phyloP scores from a whole-genome alignment of 2,113 vertebrate genomes.

The Cheilinus undulatus region DNA sequence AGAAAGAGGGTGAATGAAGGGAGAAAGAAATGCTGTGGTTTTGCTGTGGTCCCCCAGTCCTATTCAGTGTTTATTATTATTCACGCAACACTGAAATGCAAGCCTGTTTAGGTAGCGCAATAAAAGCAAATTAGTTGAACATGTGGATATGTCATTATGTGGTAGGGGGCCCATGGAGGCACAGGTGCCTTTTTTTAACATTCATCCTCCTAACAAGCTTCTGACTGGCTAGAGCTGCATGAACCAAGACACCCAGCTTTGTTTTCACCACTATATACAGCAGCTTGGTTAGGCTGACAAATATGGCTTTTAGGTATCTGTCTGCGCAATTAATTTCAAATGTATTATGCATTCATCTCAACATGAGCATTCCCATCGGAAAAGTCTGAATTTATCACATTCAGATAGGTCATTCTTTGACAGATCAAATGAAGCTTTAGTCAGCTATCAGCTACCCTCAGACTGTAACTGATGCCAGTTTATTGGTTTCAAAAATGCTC shows the following conservation, averaged over 20 bases:
- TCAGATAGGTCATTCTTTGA: too few species aligned
- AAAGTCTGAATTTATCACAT: not conserved
- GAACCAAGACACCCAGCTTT: not conserved
- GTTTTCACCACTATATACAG: not conserved
- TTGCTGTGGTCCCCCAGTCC: slow-evolving; percentile 52
- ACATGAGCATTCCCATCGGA: not conserved
- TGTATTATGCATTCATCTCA: not conserved
- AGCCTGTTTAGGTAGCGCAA: slow-evolving; percentile 64
- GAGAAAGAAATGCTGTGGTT: slow-evolving; percentile 30
- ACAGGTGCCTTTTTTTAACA: slow-evolving; percentile 36
- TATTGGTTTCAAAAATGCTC: too few species aligned
- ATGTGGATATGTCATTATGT: slow-evolving; percentile 63
- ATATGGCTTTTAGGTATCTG: not conserved
- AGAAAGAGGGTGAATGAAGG: slow-evolving; percentile 23
- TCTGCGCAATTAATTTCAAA: too few species aligned
- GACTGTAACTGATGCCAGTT: too few species aligned
- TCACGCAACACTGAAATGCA: slow-evolving; percentile 61
- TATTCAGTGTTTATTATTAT: slow-evolving; percentile 67
- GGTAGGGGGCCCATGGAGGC: slow-evolving; percentile 28
- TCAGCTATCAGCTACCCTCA: too few species aligned
- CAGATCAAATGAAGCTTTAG: too few species aligned
- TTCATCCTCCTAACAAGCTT: slow-evolving; percentile 18
- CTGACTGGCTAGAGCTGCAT: slow-evolving; percentile 16
- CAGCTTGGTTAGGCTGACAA: not conserved
- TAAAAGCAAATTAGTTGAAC: slow-evolving; percentile 71